Percentiles rank a stretch among this genome's conserved stretches.
These are phyloP conservation scores for Propithecus perrieri DNA, from an alignment of 2,797 vertebrate species.

Conservation along the genomic window DNA sequence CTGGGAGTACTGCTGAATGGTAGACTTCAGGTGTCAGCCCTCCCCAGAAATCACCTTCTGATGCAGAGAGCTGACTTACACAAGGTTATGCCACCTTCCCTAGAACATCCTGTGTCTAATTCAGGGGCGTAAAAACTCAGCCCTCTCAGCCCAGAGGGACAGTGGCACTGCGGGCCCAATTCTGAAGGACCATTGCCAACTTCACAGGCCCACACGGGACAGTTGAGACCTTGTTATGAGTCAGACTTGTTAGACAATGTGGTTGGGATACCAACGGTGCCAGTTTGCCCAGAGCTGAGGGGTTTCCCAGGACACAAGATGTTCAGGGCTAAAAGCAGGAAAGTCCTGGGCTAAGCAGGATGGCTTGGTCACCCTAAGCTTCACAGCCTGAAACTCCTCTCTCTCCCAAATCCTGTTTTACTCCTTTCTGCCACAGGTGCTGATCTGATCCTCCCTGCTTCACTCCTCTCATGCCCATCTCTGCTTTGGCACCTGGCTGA, in stretches of 20 bases:
- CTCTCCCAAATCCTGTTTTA: neutral
- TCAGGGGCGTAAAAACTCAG: neutral
- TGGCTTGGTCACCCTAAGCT: neutral
- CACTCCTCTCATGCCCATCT: neutral
- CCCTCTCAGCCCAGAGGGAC: neutral
- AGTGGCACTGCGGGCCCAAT: neutral
- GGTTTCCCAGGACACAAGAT: neutral
- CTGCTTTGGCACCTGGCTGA: neutral
- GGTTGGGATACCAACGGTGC: neutral
- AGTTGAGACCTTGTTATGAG: neutral
- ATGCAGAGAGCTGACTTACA: neutral
- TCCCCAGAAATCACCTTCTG: neutral
- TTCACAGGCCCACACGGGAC: neutral
- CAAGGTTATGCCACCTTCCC: neutral
- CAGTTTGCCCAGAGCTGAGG: neutral
- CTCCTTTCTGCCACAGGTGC: neutral
- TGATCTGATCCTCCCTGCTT: neutral
- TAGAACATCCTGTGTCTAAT: neutral
- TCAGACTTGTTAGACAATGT: neutral
- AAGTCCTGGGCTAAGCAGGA: neutral
- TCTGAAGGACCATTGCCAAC: neutral
- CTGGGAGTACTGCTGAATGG: neutral
- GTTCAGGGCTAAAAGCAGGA: neutral
- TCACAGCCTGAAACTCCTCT: neutral
- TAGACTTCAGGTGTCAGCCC: neutral